Base-by-base conservation (phyloP, 2,888 invertebrate genomes). In the Lacanobia wlatinum region DNA sequence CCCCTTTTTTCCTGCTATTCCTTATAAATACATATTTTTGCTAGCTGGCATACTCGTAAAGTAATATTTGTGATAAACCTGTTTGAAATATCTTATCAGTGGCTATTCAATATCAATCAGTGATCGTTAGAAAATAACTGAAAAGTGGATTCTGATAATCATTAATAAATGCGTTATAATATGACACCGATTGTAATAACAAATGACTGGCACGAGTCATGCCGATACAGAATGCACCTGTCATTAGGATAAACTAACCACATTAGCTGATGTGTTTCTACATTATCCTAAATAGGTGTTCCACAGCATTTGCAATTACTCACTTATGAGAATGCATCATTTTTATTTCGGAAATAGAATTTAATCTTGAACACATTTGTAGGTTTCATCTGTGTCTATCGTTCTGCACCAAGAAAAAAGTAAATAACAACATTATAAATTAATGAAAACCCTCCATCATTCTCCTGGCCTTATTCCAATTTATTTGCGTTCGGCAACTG, bases 191-290 rank as follows among this genome's bases (percentile, higher is more conserved):
- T 69, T 16, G 53, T 66, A 50, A 43, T 53, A 48, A n/a, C 48
- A 60, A 76, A 69, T 64, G 12, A 60, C 23, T 46, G 58, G 72
- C 72, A 80, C 81, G 67, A 72, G 77, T 55, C 73, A 69, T 46
- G 55, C n/a, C n/a, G 14, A 60, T 56, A 55, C 53, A 34, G 16
- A 76, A 68, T 52, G 59, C 38, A 28, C n/a, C 9, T 18, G 21
- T 55, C 50, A 60, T 63, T 64, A 64, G 18, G 21, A 58, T 52
- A 50, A 63, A 59, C 46, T 40, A 59, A 70, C 43, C 34, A 53
- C 53, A 66, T 58, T 18, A 18, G 48, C 53, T 73, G 66, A 77
- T 65, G 70, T 40, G 48, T 69, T 64, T 43, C 18, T 10, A 46
- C 52, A 80, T 68, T 69, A 71, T 77, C 63, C 63, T 50, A 64